These are phyloP conservation scores for Augochlorella aurata DNA, from an alignment of 2,888 invertebrate genomes.

Conservation along the genomic window DNA sequence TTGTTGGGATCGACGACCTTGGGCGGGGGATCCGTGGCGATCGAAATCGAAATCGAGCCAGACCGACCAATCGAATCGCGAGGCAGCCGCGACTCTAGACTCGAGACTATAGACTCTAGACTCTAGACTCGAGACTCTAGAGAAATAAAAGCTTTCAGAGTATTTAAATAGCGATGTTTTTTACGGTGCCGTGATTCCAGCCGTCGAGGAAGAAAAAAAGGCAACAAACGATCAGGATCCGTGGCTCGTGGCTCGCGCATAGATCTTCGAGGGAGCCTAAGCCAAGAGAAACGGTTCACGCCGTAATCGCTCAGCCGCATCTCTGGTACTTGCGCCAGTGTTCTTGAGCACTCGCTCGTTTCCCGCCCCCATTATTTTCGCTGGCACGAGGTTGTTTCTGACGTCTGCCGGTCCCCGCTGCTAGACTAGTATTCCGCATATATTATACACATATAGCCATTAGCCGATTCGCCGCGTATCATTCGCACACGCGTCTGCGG, in stretches of 20 bases:
- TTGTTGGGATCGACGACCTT: too few relatives aligned
- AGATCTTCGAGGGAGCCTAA: conserved; percentile 27
- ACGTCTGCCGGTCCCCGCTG: conserved; percentile 43
- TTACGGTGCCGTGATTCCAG: not conserved
- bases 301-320: conserved; percentile 50
- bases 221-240: conserved; percentile 12
- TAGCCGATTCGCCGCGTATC: conserved; percentile 41
- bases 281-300: conserved; percentile 40
- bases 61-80: too few relatives aligned
- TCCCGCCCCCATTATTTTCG: conserved; percentile 57
- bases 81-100: too few relatives aligned
- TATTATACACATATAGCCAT: conserved; percentile 49
- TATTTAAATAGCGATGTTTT: not conserved
- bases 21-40: too few relatives aligned
- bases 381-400: conserved; percentile 52
- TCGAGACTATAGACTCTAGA: too few relatives aligned
- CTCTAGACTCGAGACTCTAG: too few relatives aligned
- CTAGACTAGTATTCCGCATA: conserved; percentile 36
- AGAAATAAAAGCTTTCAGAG: not conserved
- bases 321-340: conserved; percentile 42
- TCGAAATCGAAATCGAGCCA: too few relatives aligned
- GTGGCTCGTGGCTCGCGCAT: not conserved
- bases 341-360: conserved; percentile 51
- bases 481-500: conserved; percentile 22
- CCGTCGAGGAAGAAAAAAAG: not conserved